Conservation (phyloP, 1,140 invertebrate genomes). For the Ptiloglossa arizonensis region DNA sequence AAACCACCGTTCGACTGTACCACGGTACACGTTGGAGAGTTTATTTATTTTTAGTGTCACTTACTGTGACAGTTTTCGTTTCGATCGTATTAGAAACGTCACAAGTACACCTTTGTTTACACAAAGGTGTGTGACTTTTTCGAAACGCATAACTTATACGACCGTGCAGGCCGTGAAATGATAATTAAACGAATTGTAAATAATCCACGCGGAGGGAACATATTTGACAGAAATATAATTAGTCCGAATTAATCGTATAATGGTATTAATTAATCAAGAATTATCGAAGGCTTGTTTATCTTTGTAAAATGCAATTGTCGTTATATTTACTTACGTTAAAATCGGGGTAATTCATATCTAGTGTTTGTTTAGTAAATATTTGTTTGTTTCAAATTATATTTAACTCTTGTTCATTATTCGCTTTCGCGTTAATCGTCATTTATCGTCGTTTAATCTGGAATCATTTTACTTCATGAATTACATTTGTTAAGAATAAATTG, state of each 20-base stretch:
- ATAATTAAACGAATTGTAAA: not conserved
- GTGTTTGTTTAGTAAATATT: not conserved
- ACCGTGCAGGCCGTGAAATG: not conserved
- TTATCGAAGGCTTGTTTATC: not conserved
- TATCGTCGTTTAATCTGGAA: not conserved
- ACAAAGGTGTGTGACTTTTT: too few relatives aligned
- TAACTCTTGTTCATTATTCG: not conserved
- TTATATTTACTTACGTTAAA: not conserved
- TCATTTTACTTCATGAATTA: not conserved
- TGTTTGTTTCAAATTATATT: not conserved
- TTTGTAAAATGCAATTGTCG: not conserved
- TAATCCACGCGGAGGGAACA: not conserved
- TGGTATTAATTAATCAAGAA: slow-evolving; percentile 2
- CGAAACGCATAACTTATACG: too few relatives aligned
- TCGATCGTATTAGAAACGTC: too few relatives aligned
- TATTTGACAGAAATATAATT: not conserved
- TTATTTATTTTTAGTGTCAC: not conserved
- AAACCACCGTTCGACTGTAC: not conserved
- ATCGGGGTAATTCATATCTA: not conserved
- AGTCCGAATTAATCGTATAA: not conserved
- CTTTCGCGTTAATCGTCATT: not conserved
- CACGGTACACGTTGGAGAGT: not conserved
- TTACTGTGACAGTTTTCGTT: not conserved
- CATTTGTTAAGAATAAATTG: too few relatives aligned
- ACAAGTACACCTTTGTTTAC: too few relatives aligned